These are phyloP conservation scores for Oscheius myriophilus DNA, from an alignment of 2,888 invertebrate species.

Conservation along the genomic window DNA sequence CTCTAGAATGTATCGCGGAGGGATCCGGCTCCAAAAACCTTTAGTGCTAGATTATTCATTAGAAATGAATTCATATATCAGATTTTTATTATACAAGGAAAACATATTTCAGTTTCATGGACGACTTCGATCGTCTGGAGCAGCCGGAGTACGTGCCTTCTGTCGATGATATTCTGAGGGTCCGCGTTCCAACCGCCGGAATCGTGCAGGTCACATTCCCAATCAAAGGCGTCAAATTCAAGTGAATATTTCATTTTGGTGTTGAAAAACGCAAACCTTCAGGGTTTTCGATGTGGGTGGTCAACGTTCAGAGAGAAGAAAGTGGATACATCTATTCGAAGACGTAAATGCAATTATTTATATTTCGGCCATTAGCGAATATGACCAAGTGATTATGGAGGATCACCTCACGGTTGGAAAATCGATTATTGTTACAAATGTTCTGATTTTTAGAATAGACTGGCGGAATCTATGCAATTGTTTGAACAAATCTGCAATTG, in stretches of 20 bases:
- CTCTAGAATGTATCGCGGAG: no score
- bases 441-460: conserved; percentile 38
- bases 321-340: conserved; percentile 58
- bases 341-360: conserved; percentile 55
- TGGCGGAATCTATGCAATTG: conserved; percentile 46
- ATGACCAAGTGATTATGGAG: conserved; percentile 48
- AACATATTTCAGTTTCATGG: conserved; percentile 51
- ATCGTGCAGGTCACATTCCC: conserved; percentile 46
- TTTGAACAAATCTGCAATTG: conserved; percentile 50
- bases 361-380: conserved; percentile 53
- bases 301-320: conserved; percentile 52
- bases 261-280: conserved; percentile 3
- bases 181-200: conserved; percentile 51
- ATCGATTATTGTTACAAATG: neutral
- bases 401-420: conserved; percentile 36
- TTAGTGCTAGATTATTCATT: no score
- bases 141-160: conserved; percentile 40
- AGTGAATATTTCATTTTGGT: conserved; percentile 23
- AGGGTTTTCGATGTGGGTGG: conserved; percentile 58
- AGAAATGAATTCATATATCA: neutral
- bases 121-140: conserved; percentile 42
- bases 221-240: conserved; percentile 48
- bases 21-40: no score
- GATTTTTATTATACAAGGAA: neutral
- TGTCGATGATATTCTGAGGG: conserved; percentile 42